A percentile compares a stretch with the other conserved stretches of the same genome.
These are phyloP conservation scores for Esox lucius DNA, from an alignment of 2,797 vertebrate species.

Conservation along the genomic window DNA sequence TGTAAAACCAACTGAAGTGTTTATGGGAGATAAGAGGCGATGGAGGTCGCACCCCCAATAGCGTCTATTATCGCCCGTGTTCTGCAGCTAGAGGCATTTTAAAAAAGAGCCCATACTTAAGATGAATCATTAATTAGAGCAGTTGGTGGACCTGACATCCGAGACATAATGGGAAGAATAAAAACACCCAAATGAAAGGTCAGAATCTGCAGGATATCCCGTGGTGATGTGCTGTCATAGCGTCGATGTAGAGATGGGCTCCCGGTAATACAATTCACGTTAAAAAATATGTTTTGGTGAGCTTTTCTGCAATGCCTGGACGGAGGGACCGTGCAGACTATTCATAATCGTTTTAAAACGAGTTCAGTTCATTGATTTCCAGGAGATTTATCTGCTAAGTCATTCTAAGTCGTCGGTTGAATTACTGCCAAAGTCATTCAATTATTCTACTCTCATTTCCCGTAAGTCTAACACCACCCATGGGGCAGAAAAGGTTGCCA, in stretches of 20 bases:
- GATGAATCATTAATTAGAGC: conserved; percentile 77
- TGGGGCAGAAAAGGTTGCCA: conserved; percentile 30
- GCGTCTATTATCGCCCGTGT: conserved; percentile 69
- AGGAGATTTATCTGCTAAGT: conserved; percentile 62
- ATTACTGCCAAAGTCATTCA: conserved; percentile 58
- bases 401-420: conserved; percentile 56
- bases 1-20: conserved; percentile 76
- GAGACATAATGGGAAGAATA: conserved; percentile 55
- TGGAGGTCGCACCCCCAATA: conserved; percentile 73
- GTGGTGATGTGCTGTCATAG: conserved; percentile 30
- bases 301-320: conserved; percentile 39
- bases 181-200: conserved; percentile 48
- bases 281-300: conserved; percentile 27
- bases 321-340: conserved; percentile 46
- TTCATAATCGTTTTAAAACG: conserved; percentile 52
- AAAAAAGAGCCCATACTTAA: conserved; percentile 58
- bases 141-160: conserved; percentile 64
- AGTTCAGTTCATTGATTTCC: conserved; percentile 66
- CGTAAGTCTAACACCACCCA: conserved; percentile 46
- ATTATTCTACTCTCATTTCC: conserved; percentile 59
- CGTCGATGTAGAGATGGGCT: conserved; percentile 19
- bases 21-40: conserved; percentile 77
- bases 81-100: conserved; percentile 61
- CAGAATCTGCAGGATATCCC: conserved; percentile 43
- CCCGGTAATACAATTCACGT: conserved; percentile 31